Conservation (phyloP, 2,113 vertebrate species). For the Pollimyrus isidori region DNA sequence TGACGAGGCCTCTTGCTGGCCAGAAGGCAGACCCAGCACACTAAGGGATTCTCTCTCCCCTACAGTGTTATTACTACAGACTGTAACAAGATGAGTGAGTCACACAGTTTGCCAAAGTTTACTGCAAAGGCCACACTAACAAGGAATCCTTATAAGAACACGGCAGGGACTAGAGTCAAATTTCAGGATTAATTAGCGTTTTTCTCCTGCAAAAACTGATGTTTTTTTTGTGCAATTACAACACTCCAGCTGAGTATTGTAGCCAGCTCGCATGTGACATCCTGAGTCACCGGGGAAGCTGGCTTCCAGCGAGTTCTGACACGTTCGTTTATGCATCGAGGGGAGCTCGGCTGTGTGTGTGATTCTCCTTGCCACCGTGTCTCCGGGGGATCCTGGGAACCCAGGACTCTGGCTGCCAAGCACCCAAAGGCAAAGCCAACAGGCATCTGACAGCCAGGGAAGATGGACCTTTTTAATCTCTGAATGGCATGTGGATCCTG, state of each 20-base stretch:
- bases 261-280: background rate
- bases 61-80: background rate
- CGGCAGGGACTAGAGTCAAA: background rate
- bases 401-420: background rate
- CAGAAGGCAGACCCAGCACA: background rate
- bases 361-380: background rate
- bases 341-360: background rate
- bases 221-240: background rate
- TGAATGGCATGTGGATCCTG: background rate
- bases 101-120: background rate
- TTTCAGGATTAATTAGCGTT: background rate
- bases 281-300: background rate
- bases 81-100: background rate
- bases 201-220: background rate
- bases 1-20: background rate
- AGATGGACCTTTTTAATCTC: background rate
- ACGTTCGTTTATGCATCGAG: background rate
- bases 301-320: background rate
- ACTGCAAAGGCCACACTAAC: background rate
- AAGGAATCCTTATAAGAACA: background rate
- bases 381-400: background rate
- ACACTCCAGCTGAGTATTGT: background rate
- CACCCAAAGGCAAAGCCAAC: background rate
- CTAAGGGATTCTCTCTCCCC: background rate
- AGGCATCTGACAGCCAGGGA: background rate